Evolutionary conservation across 1,140 invertebrate genomes (phyloP).

Genomic region (Heliconius melpomene): DNA sequence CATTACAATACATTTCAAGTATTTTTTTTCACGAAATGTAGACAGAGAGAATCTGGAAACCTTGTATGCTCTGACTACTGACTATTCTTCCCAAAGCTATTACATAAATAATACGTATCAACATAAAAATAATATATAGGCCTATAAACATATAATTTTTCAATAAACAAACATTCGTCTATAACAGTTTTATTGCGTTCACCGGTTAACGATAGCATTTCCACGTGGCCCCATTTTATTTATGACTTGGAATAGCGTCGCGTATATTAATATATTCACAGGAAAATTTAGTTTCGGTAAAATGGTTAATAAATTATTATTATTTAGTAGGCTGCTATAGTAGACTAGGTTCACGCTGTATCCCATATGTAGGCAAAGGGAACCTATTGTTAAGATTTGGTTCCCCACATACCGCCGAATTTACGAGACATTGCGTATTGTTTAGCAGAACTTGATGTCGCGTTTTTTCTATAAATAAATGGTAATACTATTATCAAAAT

Average conservation of each 20-base stretch:
- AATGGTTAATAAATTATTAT: constrained; percentile 29
- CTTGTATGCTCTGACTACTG: background rate
- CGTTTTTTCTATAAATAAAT: background rate
- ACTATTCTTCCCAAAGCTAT: background rate
- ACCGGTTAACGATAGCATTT: constrained; percentile 26
- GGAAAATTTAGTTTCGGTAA: constrained; percentile 21
- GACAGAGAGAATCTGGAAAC: too few species aligned
- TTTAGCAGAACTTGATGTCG: too few species aligned
- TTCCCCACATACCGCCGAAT: background rate
- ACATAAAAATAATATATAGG: constrained; percentile 20
- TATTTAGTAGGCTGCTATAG: background rate
- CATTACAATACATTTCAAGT: too few species aligned
- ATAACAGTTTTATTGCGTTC: constrained; percentile 33
- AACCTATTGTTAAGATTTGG: background rate
- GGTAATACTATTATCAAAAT: too few species aligned
- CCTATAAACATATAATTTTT: constrained; percentile 23
- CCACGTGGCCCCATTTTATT: constrained; percentile 33
- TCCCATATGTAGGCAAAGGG: too few species aligned
- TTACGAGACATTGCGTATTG: too few species aligned
- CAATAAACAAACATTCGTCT: constrained; percentile 18
- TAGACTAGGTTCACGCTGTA: background rate
- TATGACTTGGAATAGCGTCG: constrained; percentile 27
- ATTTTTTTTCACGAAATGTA: too few species aligned
- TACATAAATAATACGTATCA: background rate
- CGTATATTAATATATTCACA: constrained; percentile 19